phyloP scores from a whole-genome alignment of 2,113 vertebrate species.

The Motacilla tschutschensis region DNA sequence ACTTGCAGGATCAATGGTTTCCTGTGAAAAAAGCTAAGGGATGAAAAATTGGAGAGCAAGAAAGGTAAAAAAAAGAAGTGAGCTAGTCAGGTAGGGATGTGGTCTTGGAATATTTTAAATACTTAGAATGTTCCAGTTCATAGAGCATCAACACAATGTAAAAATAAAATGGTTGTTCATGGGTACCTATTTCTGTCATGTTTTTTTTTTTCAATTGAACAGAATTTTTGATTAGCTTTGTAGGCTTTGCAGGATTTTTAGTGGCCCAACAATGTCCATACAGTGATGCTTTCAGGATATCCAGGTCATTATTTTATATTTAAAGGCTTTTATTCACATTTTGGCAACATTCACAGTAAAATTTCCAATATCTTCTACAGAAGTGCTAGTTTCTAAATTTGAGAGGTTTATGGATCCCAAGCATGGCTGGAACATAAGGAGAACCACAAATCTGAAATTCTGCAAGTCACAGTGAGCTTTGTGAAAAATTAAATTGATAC shows the following conservation, averaged over 20 bases:
- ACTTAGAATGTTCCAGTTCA: neutral
- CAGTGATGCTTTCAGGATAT: neutral
- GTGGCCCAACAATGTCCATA: neutral
- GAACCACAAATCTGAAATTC: neutral
- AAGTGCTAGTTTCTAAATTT: neutral
- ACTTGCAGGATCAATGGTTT: neutral
- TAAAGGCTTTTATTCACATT: neutral
- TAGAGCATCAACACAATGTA: neutral
- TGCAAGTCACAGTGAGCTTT: neutral
- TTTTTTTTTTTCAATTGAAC: neutral
- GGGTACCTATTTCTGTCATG: neutral
- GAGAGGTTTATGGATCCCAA: neutral
- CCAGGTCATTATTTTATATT: neutral
- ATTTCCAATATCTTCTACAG: neutral
- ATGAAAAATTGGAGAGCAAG: neutral
- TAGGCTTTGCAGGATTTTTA: neutral
- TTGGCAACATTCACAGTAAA: neutral
- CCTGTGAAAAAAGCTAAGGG: neutral
- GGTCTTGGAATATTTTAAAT: neutral
- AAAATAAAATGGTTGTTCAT: neutral
- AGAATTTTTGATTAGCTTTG: neutral
- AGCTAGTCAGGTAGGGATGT: neutral
- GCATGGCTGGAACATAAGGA: neutral
- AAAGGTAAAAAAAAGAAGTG: neutral
- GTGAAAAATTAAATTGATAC: neutral